phyloP scores from a whole-genome alignment of 2,113 vertebrate species.

The Passer domesticus region DNA sequence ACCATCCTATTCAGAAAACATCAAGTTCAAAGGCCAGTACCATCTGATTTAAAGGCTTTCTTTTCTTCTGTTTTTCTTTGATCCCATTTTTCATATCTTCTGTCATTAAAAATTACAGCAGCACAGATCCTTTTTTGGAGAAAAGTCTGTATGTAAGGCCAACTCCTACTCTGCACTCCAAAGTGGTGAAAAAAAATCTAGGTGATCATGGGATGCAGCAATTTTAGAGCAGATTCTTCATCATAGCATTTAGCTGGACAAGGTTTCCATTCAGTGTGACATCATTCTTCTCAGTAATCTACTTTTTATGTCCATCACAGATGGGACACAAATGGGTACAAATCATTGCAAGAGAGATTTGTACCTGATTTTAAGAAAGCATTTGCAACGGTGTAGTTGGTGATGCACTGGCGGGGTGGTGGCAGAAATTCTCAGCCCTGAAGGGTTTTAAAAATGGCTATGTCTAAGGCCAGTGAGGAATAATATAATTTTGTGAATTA shows the following conservation, averaged over 20 bases:
- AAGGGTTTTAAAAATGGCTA: background rate
- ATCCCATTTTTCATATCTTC: background rate
- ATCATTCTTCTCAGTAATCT: background rate
- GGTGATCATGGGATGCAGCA: background rate
- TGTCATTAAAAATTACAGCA: background rate
- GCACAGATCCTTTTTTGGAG: background rate
- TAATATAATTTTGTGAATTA: background rate
- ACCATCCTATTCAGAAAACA: background rate
- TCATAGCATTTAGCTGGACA: background rate
- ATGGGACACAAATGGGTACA: background rate
- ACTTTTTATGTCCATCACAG: background rate
- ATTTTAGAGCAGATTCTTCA: background rate
- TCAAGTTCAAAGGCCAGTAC: background rate
- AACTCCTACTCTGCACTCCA: background rate
- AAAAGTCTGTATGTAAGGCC: background rate
- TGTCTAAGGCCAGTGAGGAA: background rate
- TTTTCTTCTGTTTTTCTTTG: background rate
- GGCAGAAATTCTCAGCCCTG: background rate
- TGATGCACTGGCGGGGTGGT: background rate
- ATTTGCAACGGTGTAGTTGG: background rate
- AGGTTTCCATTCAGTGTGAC: background rate
- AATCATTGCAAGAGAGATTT: background rate
- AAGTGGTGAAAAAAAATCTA: background rate
- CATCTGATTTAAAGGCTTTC: background rate
- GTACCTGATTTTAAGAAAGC: background rate